Conservation (phyloP, 2,888 invertebrate genomes). For the Hetaerina titia region DNA sequence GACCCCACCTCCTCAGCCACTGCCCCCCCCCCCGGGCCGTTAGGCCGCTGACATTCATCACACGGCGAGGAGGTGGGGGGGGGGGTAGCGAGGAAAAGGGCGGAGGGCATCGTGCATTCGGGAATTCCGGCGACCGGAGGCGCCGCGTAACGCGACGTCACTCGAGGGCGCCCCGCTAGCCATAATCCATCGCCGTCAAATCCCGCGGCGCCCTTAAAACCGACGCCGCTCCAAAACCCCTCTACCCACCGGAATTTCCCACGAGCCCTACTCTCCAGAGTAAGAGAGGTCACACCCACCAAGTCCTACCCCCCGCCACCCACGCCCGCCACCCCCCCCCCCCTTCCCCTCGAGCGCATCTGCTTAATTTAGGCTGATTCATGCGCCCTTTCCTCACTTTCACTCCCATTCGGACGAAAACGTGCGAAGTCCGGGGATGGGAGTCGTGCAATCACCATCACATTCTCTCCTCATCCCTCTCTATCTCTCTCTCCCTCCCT, state of each 20-base stretch:
- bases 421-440: neutral
- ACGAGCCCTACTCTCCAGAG: neutral
- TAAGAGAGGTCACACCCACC: neutral
- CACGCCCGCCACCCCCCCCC: too few relatives aligned
- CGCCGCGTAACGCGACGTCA: neutral
- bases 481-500: neutral
- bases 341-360: neutral
- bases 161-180: neutral
- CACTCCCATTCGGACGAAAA: neutral
- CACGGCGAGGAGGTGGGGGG: neutral
- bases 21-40: neutral
- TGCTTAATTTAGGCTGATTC: conserved; percentile 22
- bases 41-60: neutral
- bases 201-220: neutral
- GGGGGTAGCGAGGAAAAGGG: neutral
- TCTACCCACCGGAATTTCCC: neutral
- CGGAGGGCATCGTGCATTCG: neutral
- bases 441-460: neutral
- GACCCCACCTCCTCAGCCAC: too few relatives aligned
- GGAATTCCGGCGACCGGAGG: neutral
- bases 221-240: neutral
- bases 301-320: neutral
- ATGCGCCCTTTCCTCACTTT: neutral
- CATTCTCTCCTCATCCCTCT: neutral
- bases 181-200: conserved; percentile 24